Evolutionary conservation across 2,113 vertebrate genomes (phyloP).

Genomic region (Melanerpes aurifrons): DNA sequence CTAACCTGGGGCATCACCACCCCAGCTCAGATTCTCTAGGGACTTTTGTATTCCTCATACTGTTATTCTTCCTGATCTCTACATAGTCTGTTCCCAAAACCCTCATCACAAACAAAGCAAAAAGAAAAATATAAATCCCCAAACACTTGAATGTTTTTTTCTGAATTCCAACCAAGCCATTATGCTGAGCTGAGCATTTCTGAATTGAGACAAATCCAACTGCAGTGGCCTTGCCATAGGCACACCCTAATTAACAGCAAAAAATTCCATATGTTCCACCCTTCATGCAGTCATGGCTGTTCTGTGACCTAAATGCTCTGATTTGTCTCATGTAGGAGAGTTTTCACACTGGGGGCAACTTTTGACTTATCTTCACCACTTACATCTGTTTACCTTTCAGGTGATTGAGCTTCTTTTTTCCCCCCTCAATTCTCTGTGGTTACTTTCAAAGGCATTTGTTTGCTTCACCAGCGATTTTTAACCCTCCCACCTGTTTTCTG

Average conservation of each 20-base stretch:
- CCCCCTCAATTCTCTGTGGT: background rate
- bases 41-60: background rate
- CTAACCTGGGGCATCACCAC: background rate
- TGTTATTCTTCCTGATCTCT: background rate
- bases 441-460: conserved; percentile 31
- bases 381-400: background rate
- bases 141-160: background rate
- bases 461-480: background rate
- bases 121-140: too few species aligned
- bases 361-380: background rate
- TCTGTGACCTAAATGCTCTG: conserved; percentile 46
- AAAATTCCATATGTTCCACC: conserved; percentile 52
- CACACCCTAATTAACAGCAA: conserved; percentile 35
- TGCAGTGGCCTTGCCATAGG: conserved; percentile 26
- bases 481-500: background rate
- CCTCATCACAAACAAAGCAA: background rate
- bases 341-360: background rate
- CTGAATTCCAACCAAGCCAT: conserved; percentile 13
- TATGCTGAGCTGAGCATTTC: conserved; percentile 35
- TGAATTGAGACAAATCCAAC: background rate
- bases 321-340: background rate
- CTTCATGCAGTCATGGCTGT: background rate
- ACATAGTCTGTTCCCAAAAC: background rate
- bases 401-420: background rate
- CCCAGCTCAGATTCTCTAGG: background rate